A percentile compares a stretch with the other conserved stretches of the same genome.
Evolutionary conservation across 2,797 vertebrate species (phyloP).

Genomic region (Astyanax mexicanus): DNA sequence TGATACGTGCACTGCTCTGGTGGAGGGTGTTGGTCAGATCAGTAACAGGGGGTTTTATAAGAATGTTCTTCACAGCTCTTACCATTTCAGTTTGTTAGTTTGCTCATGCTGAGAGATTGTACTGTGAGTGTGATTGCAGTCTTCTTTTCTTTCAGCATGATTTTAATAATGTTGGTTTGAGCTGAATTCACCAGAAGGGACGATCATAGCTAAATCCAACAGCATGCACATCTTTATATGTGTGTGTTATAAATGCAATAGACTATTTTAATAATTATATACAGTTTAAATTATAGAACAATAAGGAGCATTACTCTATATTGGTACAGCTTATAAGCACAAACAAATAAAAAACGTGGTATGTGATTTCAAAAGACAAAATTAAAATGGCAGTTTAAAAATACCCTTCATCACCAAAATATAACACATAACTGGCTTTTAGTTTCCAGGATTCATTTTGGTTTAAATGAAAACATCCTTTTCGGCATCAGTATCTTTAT

Average conservation of each 20-base stretch:
- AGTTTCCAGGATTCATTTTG: neutral
- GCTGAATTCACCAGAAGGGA: neutral
- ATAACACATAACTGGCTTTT: neutral
- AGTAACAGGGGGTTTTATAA: too few relatives aligned
- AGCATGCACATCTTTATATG: neutral
- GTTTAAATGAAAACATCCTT: neutral
- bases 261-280: neutral
- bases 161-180: neutral
- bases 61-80: neutral
- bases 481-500: neutral
- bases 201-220: neutral
- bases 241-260: neutral
- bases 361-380: too few relatives aligned
- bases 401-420: too few relatives aligned
- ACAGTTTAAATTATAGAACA: neutral
- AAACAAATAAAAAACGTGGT: too few relatives aligned
- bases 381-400: too few relatives aligned
- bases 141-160: neutral
- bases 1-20: neutral
- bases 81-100: neutral
- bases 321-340: too few relatives aligned
- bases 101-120: neutral
- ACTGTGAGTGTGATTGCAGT: neutral
- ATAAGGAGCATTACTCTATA: neutral
- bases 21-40: neutral